Base-by-base conservation (phyloP, 2,888 invertebrate genomes). In the Anoplius nigerrimus region DNA sequence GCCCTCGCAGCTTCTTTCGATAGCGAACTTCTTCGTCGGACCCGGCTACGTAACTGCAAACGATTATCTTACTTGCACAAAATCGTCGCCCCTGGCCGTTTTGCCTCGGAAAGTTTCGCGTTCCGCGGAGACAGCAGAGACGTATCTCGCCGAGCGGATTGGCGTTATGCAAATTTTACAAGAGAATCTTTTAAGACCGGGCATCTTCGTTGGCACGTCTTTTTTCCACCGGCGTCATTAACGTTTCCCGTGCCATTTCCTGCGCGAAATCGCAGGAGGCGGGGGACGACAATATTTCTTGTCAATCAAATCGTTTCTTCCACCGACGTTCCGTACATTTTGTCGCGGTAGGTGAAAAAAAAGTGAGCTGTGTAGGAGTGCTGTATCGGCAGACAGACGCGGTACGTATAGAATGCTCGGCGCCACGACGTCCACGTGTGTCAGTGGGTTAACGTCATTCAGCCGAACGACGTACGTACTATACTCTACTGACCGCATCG, bases 1-100 rank as follows among this genome's bases (percentile, higher is more conserved):
- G 58, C 52, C 56, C 66, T 62, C 62, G 62, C 57, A 62, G 61
- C 67, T 67, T 67, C 57, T 67, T 67, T 55, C 11, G 3, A 6
- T 2, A 34, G 34, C 34, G 34, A 34, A 34, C 34, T 48, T 18
- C 48, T 18, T 18, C 48, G 48, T 5, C 48, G n/a, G n/a, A n/a
- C n/a, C n/a, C n/a, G 11, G 56, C 63, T 48, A 51, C 62, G 67
- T 67, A 67, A 62, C 67, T 67, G 57, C 57, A 52, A 57, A 57
- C 63, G 67, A 67, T 67, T 67, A 67, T 55, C 27, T 67, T 67
- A 64, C 67, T 64, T 68, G 67, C 67, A 54, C 43, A 68, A 64
- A 68, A 52, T 64, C 53, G 55, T 48, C 48, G 58, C 20, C 20
- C 15, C 6, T 15, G 34, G 11, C 34, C 11, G 11, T 11, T 34